Evolutionary conservation across 2,888 invertebrate genomes (phyloP).

Genomic region (Elaeidobius kamerunicus): DNA sequence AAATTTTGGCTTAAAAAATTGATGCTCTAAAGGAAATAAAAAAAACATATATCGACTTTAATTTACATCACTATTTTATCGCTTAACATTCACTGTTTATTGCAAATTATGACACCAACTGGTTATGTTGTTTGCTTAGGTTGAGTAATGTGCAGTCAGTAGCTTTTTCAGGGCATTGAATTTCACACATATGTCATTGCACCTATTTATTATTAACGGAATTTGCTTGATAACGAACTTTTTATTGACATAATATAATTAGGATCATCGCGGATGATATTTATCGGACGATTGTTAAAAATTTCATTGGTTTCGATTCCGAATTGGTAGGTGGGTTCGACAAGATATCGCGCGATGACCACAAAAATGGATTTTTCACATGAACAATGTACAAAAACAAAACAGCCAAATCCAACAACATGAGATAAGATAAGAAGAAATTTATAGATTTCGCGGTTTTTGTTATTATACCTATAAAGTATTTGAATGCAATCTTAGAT

Average conservation of each 20-base stretch:
- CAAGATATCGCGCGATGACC: not conserved
- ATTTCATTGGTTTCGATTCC: not conserved
- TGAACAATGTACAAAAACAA: not conserved
- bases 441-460: too few relatives aligned
- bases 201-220: not conserved
- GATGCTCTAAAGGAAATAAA: not conserved
- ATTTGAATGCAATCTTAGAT: too few relatives aligned
- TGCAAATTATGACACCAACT: not conserved
- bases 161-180: conserved; percentile 1
- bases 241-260: not conserved
- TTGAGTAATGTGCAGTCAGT: not conserved
- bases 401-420: not conserved
- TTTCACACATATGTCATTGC: not conserved
- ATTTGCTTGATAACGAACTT: not conserved
- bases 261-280: not conserved
- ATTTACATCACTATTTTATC: too few relatives aligned
- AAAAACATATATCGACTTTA: too few relatives aligned
- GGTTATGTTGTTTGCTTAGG: not conserved
- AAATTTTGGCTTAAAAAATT: too few relatives aligned
- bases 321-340: not conserved
- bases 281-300: not conserved
- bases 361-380: not conserved
- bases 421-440: too few relatives aligned
- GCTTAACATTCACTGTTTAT: too few relatives aligned
- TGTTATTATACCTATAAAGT: too few relatives aligned